Evolutionary conservation across 2,113 vertebrate genomes (phyloP).

Genomic region (Murina feae): DNA sequence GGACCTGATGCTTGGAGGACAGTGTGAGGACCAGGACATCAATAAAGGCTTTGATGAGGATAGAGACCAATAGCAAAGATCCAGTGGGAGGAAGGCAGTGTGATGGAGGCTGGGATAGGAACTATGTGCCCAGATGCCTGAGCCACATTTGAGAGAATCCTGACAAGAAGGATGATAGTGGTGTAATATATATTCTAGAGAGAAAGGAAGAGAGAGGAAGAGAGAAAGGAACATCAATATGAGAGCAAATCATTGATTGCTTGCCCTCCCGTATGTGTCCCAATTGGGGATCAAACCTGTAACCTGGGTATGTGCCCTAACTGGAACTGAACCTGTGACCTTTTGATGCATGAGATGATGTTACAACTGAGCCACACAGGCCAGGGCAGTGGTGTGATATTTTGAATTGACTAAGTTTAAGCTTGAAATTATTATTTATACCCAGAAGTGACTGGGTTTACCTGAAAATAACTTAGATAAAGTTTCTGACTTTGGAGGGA

Average conservation of each 20-base stretch:
- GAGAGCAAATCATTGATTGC: too few relatives aligned
- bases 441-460: background rate
- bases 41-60: background rate
- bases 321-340: too few relatives aligned
- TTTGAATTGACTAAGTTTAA: background rate
- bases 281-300: too few relatives aligned
- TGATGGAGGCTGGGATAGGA: background rate
- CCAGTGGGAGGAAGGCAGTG: background rate
- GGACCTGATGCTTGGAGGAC: background rate
- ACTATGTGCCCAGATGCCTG: background rate
- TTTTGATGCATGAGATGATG: too few relatives aligned
- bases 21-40: background rate
- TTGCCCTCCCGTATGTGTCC: too few relatives aligned
- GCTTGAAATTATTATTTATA: slow-evolving; percentile 23
- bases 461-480: slow-evolving; percentile 13
- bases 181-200: background rate
- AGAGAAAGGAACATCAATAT: too few relatives aligned
- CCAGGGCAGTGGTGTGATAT: background rate
- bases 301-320: too few relatives aligned
- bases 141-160: background rate
- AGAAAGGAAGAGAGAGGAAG: too few relatives aligned
- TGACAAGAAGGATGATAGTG: background rate
- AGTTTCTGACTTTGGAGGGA: slow-evolving; percentile 17
- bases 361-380: too few relatives aligned
- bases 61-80: background rate